Evolutionary conservation across 2,113 vertebrate species (phyloP), one percentile per base, ranked within the genome.

Genomic region (Cyanoramphus novaezelandiae): DNA sequence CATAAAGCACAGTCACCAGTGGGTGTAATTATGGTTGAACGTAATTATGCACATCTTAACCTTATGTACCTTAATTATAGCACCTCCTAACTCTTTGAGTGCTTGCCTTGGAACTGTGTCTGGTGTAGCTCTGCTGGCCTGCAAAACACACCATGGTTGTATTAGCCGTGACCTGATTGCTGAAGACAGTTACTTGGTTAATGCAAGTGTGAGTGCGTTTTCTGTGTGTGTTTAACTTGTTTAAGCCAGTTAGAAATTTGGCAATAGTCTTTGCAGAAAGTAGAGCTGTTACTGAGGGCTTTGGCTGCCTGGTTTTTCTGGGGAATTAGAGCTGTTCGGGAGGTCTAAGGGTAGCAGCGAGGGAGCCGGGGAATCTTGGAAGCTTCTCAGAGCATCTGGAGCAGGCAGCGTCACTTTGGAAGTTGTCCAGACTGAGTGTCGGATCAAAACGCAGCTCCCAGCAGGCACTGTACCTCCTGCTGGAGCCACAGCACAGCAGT

Each of bases 1-100:
- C 28, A 17, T 92, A 59, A 83, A 81, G 53, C 46, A 70, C 49
- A 88, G 83, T 59, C 71, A 92, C 82, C 64, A 93, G 49, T 78
- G 88, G 53, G 63, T 92, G 50, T 88, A 94, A 97, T 97, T 96
- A 93, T 97, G 96, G 96, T 93, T 95, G n/a, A 83, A 86, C 0
- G 3, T 96, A 95, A 92, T 97, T 95, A 95, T 86, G 86, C 28
- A 84, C 72, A 68, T 95, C 92, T 27, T 93, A 90, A 78, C 86
- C 72, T 93, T 93, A 63, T 53, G 27, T 88, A 81, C 50, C 60
- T 92, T 93, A 93, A 95, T 96, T 96, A 93, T 46, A 88, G 64
- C 72, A 92, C 77, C 55, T 93, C 76, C 82, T 86, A 41, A 76
- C 44, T 95, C 37, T 57, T 35, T 62, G 52, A 49, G 31, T 88